phyloP scores from a whole-genome alignment of 2,888 invertebrate genomes.

The Melieria crassipennis region DNA sequence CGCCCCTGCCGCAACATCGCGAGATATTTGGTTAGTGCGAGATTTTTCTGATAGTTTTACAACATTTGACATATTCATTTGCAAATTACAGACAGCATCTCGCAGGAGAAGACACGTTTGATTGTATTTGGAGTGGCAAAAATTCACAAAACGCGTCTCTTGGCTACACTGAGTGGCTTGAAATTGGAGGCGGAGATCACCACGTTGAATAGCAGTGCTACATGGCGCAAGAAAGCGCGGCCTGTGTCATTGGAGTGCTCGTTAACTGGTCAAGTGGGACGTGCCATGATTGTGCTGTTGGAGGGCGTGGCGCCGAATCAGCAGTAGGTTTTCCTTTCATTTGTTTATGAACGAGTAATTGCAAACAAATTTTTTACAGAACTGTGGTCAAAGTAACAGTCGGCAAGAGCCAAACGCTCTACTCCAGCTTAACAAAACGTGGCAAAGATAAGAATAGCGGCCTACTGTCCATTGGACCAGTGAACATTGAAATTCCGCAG shows the following conservation, averaged over 20 bases:
- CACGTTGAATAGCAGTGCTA: slow-evolving; percentile 88
- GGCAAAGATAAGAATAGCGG: slow-evolving; percentile 83
- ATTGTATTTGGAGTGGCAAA: slow-evolving; percentile 89
- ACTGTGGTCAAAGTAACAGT: slow-evolving; percentile 94
- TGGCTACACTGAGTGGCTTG: slow-evolving; percentile 91
- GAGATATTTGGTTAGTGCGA: slow-evolving; percentile 50
- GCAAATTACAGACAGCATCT: slow-evolving; percentile 58
- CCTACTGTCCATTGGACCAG: slow-evolving; percentile 85
- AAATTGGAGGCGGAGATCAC: slow-evolving; percentile 95
- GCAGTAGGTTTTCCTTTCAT: slow-evolving; percentile 71
- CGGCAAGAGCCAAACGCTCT: slow-evolving; percentile 90
- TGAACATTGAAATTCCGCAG: slow-evolving; percentile 96
- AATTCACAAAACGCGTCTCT: slow-evolving; percentile 84
- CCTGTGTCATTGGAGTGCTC: slow-evolving; percentile 79
- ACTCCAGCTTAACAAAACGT: slow-evolving; percentile 83
- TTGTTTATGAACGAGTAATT: not conserved
- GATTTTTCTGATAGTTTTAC: not conserved
- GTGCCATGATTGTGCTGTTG: slow-evolving; percentile 89
- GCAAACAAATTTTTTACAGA: slow-evolving; percentile 64
- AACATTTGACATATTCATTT: not conserved
- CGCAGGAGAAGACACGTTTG: slow-evolving; percentile 76
- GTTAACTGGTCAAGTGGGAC: slow-evolving; percentile 87
- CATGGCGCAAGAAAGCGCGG: slow-evolving; percentile 85
- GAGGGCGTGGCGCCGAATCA: slow-evolving; percentile 91
- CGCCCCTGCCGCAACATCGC: slow-evolving; percentile 60